These are phyloP conservation scores for Amblyteles armatorius DNA, from an alignment of 2,888 invertebrate genomes.

Conservation along the genomic window DNA sequence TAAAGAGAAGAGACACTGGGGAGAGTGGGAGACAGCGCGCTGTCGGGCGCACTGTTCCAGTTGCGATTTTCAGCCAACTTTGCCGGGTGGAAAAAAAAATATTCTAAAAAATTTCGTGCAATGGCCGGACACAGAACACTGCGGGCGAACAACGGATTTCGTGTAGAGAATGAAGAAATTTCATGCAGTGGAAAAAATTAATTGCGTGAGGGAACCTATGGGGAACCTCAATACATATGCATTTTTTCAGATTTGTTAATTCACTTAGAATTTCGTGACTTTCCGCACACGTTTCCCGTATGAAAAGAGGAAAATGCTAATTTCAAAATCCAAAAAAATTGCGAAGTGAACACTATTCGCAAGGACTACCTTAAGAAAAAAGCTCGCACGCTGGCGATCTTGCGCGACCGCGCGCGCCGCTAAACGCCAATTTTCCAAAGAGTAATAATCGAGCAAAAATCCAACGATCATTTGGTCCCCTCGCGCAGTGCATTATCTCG, in stretches of 20 bases:
- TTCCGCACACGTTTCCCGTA: no score
- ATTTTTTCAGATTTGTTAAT: no score
- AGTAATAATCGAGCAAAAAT: conserved; percentile 19
- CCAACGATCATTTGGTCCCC: conserved; percentile 31
- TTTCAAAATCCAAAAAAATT: no score
- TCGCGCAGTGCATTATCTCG: conserved; percentile 12
- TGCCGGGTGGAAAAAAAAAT: not conserved
- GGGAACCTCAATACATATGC: no score
- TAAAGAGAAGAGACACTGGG: no score
- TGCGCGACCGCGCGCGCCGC: not conserved
- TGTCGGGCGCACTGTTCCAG: not conserved
- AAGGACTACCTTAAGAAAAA: no score
- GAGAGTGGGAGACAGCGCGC: not conserved
- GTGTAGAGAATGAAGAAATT: not conserved
- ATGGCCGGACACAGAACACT: not conserved
- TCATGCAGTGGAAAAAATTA: no score
- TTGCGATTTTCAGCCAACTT: not conserved
- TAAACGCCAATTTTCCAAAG: conserved; percentile 16
- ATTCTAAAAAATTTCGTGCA: not conserved
- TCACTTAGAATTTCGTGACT: no score
- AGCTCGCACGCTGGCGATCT: no score
- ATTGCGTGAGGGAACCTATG: no score
- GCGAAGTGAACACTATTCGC: no score
- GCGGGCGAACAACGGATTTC: not conserved
- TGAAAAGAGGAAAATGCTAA: no score